phyloP scores from a whole-genome alignment of 2,888 invertebrate species.

The Ichneumoninae sp. region DNA sequence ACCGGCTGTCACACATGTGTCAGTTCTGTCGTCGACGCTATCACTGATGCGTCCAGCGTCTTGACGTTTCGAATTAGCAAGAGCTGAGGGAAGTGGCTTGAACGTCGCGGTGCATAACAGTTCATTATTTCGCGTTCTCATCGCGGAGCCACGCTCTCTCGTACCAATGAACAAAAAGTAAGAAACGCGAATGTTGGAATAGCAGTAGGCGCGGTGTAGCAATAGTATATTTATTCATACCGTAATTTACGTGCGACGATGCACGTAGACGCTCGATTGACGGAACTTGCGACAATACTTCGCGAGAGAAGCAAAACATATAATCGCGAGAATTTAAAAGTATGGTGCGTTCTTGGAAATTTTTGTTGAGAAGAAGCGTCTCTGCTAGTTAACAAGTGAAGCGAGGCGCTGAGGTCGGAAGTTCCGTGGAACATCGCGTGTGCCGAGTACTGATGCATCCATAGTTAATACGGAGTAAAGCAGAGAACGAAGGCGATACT shows the following conservation, averaged over 20 bases:
- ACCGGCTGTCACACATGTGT: constrained; percentile 77
- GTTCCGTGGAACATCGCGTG: not conserved
- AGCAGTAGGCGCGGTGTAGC: not conserved
- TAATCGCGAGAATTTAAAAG: not conserved
- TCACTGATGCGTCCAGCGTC: constrained; percentile 33
- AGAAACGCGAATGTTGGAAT: not conserved
- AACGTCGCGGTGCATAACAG: not conserved
- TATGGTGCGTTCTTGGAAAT: not conserved
- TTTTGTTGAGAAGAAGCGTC: constrained; percentile 3
- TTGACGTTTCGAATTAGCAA: constrained; percentile 16
- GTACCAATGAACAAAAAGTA: constrained; percentile 14
- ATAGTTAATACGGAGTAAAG: not conserved
- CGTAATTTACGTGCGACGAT: not conserved
- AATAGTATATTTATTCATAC: not conserved
- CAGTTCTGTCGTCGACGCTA: constrained; percentile 72
- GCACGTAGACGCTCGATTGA: constrained; percentile 3
- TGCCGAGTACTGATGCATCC: not conserved
- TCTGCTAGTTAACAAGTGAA: not conserved
- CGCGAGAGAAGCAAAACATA: not conserved
- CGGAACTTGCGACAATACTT: not conserved
- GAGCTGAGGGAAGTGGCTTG: constrained; percentile 8
- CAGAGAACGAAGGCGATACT: not conserved
- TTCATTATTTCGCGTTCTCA: not conserved
- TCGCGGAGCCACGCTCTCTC: constrained; percentile 1
- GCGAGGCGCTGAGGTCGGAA: constrained; percentile 39